phyloP scores from a whole-genome alignment of 2,113 vertebrate genomes.

The Pomatorhinus ruficollis region DNA sequence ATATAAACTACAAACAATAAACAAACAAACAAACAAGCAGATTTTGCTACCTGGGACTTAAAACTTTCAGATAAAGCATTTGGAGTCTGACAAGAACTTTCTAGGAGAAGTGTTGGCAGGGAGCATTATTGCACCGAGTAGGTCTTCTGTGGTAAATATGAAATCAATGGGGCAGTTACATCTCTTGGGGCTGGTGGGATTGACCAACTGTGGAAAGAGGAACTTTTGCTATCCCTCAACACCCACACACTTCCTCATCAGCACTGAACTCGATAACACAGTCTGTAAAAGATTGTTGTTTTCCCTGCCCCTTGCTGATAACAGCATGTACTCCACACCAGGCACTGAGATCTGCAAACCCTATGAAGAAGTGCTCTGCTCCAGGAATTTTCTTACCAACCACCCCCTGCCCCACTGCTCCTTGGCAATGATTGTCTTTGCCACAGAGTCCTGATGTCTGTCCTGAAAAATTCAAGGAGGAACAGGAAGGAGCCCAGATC shows the following conservation, averaged over 20 bases:
- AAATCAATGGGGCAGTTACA: not conserved
- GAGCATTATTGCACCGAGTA: not conserved
- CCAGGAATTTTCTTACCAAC: not conserved
- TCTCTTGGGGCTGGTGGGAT: not conserved
- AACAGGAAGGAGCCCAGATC: not conserved
- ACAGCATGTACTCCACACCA: not conserved
- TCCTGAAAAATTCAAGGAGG: not conserved
- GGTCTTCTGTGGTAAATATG: not conserved
- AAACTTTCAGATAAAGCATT: not conserved
- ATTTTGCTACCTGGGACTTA: not conserved
- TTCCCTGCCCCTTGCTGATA: not conserved
- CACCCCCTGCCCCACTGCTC: accelerated
- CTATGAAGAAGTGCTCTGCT: not conserved
- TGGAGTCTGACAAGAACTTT: not conserved
- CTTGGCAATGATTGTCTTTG: not conserved
- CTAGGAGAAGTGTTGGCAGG: not conserved
- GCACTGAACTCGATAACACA: accelerated
- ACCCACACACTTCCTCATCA: not conserved
- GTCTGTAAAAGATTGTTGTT: accelerated
- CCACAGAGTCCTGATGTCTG: not conserved
- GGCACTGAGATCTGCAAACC: not conserved
- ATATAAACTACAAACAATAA: not conserved
- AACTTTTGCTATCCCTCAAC: not conserved
- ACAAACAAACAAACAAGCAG: not conserved
- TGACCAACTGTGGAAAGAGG: not conserved